Evolutionary conservation across 2,113 vertebrate species (phyloP).

Genomic region (Salvator merianae): DNA sequence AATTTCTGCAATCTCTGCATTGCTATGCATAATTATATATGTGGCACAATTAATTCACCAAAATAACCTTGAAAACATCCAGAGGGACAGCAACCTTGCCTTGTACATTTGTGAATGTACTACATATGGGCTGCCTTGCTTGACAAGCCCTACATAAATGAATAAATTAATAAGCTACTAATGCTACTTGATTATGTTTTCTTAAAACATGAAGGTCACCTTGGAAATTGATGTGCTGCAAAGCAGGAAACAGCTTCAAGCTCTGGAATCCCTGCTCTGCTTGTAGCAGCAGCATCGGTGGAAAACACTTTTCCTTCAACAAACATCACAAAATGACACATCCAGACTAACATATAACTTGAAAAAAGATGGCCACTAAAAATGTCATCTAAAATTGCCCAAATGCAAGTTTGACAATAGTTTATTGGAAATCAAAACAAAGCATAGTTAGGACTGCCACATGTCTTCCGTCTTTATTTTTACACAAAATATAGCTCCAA

Average conservation of each 20-base stretch:
- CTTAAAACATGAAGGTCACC: conserved; percentile 37
- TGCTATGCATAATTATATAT: background rate
- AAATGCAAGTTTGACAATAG: no score
- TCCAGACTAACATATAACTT: background rate
- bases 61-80: background rate
- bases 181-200: conserved; percentile 31
- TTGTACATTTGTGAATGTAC: conserved; percentile 10
- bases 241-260: conserved; percentile 34
- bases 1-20: background rate
- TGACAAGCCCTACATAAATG: conserved; percentile 41
- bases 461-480: background rate
- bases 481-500: background rate
- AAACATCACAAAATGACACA: background rate
- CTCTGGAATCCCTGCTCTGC: background rate
- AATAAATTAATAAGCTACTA: background rate
- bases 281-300: background rate
- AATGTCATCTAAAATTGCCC: no score
- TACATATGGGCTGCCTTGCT: background rate
- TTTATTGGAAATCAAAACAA: background rate
- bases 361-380: background rate
- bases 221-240: conserved; percentile 39
- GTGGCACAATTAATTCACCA: background rate
- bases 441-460: background rate
- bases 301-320: background rate
- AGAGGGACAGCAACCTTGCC: background rate